Conservation (phyloP, 2,888 invertebrate genomes). For the Plebejus melissa region DNA sequence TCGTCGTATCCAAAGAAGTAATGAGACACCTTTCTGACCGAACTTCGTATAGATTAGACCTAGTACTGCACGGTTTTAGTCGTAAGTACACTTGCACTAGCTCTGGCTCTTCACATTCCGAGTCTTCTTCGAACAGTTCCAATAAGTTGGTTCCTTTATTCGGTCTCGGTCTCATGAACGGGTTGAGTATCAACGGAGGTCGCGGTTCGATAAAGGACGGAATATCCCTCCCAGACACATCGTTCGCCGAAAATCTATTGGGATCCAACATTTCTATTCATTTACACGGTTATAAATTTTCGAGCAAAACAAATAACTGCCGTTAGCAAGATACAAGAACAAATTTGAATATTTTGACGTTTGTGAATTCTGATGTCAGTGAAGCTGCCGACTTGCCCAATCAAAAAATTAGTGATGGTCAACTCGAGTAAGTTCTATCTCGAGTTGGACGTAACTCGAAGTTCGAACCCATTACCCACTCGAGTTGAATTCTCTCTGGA, state of each 20-base stretch:
- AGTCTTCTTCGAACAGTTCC: constrained; percentile 63
- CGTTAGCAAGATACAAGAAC: not conserved
- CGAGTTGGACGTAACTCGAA: too few relatives aligned
- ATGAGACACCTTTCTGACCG: constrained; percentile 59
- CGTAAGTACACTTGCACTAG: constrained; percentile 76
- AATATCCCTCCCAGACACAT: constrained; percentile 54
- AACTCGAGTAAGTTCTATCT: too few relatives aligned
- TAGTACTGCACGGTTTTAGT: constrained; percentile 64
- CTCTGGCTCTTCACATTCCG: constrained; percentile 60
- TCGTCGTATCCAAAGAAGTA: constrained; percentile 61
- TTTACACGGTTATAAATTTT: not conserved
- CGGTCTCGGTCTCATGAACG: constrained; percentile 68
- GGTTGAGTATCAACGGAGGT: constrained; percentile 66
- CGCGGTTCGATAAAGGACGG: constrained; percentile 73
- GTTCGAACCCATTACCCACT: too few relatives aligned
- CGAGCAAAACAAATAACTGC: constrained; percentile 18
- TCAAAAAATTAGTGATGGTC: too few relatives aligned
- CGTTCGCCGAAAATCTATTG: constrained; percentile 52
- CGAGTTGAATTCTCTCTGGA: too few relatives aligned
- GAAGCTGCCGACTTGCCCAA: too few relatives aligned
- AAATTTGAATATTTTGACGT: not conserved
- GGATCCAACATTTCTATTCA: constrained; percentile 46
- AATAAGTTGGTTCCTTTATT: constrained; percentile 64
- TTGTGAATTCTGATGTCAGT: too few relatives aligned
- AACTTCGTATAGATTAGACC: constrained; percentile 61